A percentile compares a stretch with the other conserved stretches of the same genome.
Evolutionary conservation across 2,888 invertebrate genomes (phyloP).

Genomic region (Lycaena phlaeas): DNA sequence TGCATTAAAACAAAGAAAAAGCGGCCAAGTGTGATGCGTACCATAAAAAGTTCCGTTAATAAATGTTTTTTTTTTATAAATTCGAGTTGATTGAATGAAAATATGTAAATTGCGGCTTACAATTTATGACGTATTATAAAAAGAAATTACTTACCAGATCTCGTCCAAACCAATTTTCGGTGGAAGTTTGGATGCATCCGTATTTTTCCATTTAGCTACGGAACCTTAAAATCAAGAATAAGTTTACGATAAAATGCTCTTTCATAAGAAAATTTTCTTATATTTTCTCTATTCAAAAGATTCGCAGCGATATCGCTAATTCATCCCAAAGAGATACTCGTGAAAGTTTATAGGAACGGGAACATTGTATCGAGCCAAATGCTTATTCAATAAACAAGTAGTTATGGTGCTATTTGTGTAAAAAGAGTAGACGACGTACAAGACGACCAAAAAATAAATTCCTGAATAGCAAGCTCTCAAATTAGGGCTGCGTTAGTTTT

Average conservation of each 20-base stretch:
- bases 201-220: too few species aligned
- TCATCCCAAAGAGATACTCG: background rate
- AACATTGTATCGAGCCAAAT: conserved; percentile 7
- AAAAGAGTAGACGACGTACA: conserved; percentile 15
- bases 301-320: background rate
- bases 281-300: background rate
- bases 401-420: conserved; percentile 13
- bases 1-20: too few species aligned
- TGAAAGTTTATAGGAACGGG: conserved; percentile 3
- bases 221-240: too few species aligned
- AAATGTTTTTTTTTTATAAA: too few species aligned
- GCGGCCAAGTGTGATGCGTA: too few species aligned
- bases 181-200: too few species aligned
- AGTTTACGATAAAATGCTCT: background rate
- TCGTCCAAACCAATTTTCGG: too few species aligned
- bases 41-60: too few species aligned
- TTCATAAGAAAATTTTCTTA: background rate
- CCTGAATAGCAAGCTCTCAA: conserved; percentile 32
- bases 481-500: conserved; percentile 33
- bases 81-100: too few species aligned
- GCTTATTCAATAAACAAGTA: conserved; percentile 16
- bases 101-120: too few species aligned
- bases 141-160: too few species aligned
- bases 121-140: too few species aligned
- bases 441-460: conserved; percentile 30